phyloP scores from a whole-genome alignment of 2,888 invertebrate genomes.

The Sinopyrophorus schimmeli region DNA sequence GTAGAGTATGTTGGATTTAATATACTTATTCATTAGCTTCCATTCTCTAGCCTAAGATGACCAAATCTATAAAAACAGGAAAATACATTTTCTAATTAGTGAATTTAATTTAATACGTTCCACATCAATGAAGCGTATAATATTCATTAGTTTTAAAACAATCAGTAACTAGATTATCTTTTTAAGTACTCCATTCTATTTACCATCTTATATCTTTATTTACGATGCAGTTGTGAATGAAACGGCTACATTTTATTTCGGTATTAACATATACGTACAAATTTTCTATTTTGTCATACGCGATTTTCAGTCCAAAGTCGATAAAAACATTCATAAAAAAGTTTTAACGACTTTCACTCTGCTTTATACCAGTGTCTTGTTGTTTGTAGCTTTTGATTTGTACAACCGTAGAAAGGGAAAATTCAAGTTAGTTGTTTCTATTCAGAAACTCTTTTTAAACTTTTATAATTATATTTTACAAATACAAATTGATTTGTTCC shows the following conservation, averaged over 20 bases:
- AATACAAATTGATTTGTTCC: no score
- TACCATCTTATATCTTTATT: constrained; percentile 17
- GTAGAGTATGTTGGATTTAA: no score
- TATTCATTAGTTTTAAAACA: constrained; percentile 18
- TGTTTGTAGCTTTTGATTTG: constrained; percentile 12
- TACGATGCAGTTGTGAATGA: constrained; percentile 17
- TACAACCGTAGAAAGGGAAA: constrained; percentile 8
- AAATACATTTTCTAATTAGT: no score
- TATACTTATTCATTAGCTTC: no score
- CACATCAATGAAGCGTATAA: constrained; percentile 11
- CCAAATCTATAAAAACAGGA: no score
- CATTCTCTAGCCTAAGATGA: no score
- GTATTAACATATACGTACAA: constrained; percentile 20
- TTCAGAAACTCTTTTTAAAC: no score
- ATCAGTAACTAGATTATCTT: constrained; percentile 12
- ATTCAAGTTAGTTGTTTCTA: no score
- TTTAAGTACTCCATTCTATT: background rate
- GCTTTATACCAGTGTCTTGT: constrained; percentile 13
- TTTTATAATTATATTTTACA: background rate
- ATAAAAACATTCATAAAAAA: constrained; percentile 26
- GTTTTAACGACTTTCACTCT: constrained; percentile 23
- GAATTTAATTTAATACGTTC: background rate
- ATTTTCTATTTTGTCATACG: constrained; percentile 12
- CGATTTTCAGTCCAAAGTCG: constrained; percentile 16
- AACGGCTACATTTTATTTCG: constrained; percentile 24